Percentiles rank a stretch among this genome's conserved stretches.
phyloP scores from a whole-genome alignment of 2,113 vertebrate genomes.

The Phocoena phocoena region DNA sequence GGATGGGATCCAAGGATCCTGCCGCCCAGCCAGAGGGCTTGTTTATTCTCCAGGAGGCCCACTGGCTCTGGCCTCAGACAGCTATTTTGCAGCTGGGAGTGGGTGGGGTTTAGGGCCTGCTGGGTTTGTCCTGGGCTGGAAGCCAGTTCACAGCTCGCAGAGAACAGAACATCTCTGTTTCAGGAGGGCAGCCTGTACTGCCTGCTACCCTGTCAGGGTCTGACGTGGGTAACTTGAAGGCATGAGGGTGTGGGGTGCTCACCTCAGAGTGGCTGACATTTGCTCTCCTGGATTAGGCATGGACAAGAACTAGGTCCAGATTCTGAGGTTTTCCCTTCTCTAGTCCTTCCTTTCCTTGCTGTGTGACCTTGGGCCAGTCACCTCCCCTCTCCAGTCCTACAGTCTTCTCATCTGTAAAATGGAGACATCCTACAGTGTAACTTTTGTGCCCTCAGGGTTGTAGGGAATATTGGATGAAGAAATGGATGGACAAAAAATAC shows the following conservation, averaged over 20 bases:
- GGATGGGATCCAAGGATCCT: not conserved
- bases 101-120: not conserved
- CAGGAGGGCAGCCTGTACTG: not conserved
- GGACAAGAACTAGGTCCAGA: not conserved
- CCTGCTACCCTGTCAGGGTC: not conserved
- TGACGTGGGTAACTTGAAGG: not conserved
- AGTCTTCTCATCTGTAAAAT: not conserved
- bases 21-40: not conserved
- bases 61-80: not conserved
- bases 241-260: not conserved
- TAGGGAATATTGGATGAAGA: not conserved
- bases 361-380: not conserved
- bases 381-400: not conserved
- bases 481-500: not conserved
- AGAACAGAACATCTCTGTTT: constrained; percentile 26
- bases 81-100: not conserved
- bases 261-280: not conserved
- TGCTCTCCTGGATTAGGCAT: fast-evolving
- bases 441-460: not conserved
- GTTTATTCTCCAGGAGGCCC: not conserved
- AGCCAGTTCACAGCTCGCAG: constrained; percentile 40
- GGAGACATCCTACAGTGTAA: not conserved
- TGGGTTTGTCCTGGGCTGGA: not conserved
- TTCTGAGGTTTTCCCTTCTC: not conserved
- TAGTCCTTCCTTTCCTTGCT: not conserved